Evolutionary conservation across 1,140 invertebrate species (phyloP), one percentile per base, ranked within the genome.

Genomic region (Spodoptera frugiperda): DNA sequence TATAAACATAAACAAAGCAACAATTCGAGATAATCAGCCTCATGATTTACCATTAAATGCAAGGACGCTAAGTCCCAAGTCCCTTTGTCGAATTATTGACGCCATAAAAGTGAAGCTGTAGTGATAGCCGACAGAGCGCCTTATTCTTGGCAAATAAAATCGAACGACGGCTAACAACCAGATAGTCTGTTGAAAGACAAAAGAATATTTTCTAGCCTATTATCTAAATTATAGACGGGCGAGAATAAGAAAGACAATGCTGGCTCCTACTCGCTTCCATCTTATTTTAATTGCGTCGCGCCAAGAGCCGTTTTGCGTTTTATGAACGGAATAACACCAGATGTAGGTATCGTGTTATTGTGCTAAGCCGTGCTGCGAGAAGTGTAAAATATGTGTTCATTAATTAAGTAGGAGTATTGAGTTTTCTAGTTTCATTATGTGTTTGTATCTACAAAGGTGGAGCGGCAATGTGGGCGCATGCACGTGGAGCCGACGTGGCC

Each of bases 171-270:
- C 84, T 83, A 85, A 88, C 82, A 87, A 80, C 72, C 83, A 86
- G 87, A 87, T 89, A 90, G 84, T 83, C 88, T 82, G 87, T 70
- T 84, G 70, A 75, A 11, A 89, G 86, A 93, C 89, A 93, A 93
- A 91, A 88, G 89, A 90, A 91, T 91, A 91, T 93, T 93, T 91
- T 93, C 91, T 92, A 91, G 90, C 84, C 89, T 93, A 93, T 93
- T 92, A 92, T 93, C 90, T 92, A 92, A 93, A 93, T 93, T 92
- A 93, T 91, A 88, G 90, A 85, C 90, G 83, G 84, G 77, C 78
- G 83, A 79, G 83, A 82, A 84, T 85, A 85, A 86, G 84, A 74
- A 83, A 82, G 85, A 92, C 89, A 91, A 92, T 89, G 75, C 82
- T 71, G 77, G 59, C 84, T 82, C 59, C 76, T 61, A 68, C 76